Evolutionary conservation across 2,113 vertebrate genomes (phyloP), one percentile per base, ranked within the genome.

Genomic region (Setophaga coronata): DNA sequence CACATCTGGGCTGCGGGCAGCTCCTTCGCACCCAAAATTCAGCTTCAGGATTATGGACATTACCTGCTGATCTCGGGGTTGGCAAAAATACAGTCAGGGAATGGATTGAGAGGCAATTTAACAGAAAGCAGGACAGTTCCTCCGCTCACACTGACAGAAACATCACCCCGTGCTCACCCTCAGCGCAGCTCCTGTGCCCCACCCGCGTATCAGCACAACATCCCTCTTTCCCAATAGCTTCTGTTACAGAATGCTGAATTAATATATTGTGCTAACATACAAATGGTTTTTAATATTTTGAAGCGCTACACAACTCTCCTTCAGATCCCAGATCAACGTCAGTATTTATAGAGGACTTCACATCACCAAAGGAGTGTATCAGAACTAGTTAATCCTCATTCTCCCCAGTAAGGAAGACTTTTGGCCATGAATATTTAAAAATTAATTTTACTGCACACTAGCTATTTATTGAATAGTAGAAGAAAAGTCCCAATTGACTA

Each of bases 1-100:
- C 77, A 0, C 36, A 0, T 0, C 0, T 2, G 28, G 13, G 10
- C 6, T 25, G 14, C 0, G 82, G 18, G n/a, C 31, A 8, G 25
- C 1, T 29, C 64, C 12, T 48, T 24, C 20, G 25, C 43, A 5
- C 7, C 17, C 40, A 28, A 8, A 12, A 25, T 24, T 56, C 42
- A 24, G 25, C 53, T 60, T 53, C 1, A 13, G 33, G 31, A 10
- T 28, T 1, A 24, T 0, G 17, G 5, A 29, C 8, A 0, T 40
- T 28, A 85, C 26, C 33, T 20, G 9, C 19, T 9, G 6, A 15
- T 51, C 31, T 66, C 53, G 1, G 1, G 15, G 31, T 14, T 71
- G 80, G 24, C 29, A 67, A 60, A 91, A 89, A 31, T 3, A 19
- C 0, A 43, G 18, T 40, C 31, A 18, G 47, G 29, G 42, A 26